phyloP scores from a whole-genome alignment of 2,113 vertebrate species.

The Tretioscincus oriximinensis region DNA sequence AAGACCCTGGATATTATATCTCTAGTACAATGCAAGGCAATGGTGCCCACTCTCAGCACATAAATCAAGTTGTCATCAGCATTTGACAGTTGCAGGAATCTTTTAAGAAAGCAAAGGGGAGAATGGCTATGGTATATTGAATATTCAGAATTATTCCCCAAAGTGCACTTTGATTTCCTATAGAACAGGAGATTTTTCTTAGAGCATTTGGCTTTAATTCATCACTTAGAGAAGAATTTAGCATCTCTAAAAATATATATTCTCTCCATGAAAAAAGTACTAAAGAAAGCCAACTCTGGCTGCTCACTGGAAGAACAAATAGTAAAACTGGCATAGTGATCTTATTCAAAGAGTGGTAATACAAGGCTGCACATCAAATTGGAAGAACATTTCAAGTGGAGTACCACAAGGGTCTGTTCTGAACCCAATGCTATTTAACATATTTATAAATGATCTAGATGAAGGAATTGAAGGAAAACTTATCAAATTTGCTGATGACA shows the following conservation, averaged over 20 bases:
- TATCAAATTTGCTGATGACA: too few relatives aligned
- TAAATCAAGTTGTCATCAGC: conserved; percentile 50
- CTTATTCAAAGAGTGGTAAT: too few relatives aligned
- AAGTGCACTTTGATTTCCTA: conserved; percentile 28
- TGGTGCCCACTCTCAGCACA: conserved; percentile 14
- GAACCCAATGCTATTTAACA: too few relatives aligned
- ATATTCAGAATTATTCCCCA: conserved; percentile 25
- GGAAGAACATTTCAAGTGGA: too few relatives aligned
- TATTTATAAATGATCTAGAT: too few relatives aligned
- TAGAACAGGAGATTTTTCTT: not conserved
- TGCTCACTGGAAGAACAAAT: too few relatives aligned
- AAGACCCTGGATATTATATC: conserved; percentile 55
- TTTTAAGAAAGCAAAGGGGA: conserved; percentile 23
- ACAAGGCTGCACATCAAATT: too few relatives aligned
- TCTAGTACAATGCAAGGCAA: conserved; percentile 50
- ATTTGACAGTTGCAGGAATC: conserved; percentile 51
- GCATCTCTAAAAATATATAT: conserved; percentile 7
- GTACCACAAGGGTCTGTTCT: too few relatives aligned
- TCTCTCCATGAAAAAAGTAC: not conserved
- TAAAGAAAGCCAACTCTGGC: too few relatives aligned
- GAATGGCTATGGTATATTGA: conserved; percentile 22
- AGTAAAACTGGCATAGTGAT: too few relatives aligned
- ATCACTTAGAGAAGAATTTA: conserved; percentile 5
- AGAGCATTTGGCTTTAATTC: conserved; percentile 36
- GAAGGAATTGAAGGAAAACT: too few relatives aligned